phyloP scores from a whole-genome alignment of 2,113 vertebrate species.

The Fukomys damarensis region DNA sequence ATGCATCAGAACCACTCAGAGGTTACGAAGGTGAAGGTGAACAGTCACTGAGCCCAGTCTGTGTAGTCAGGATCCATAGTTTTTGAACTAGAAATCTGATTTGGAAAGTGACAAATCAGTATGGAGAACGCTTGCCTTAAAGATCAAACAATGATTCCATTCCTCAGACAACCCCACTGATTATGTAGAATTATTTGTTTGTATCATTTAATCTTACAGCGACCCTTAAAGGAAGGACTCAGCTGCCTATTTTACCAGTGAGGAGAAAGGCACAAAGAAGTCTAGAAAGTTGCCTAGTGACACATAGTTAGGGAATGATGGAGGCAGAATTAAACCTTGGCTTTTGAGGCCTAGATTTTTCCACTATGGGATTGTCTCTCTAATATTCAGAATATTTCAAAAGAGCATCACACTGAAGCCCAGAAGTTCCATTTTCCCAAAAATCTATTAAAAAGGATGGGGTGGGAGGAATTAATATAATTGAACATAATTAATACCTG shows the following conservation, averaged over 20 bases:
- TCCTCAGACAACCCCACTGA: background rate
- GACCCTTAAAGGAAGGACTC: background rate
- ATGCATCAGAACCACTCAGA: background rate
- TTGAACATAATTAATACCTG: background rate
- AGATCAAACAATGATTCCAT: background rate
- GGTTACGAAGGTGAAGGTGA: background rate
- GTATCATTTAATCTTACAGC: background rate
- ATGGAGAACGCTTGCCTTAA: background rate
- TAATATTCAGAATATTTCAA: background rate
- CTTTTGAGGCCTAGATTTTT: background rate
- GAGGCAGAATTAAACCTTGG: background rate
- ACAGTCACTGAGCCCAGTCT: background rate
- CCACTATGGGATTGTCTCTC: background rate
- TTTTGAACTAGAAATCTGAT: background rate
- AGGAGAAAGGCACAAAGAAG: background rate
- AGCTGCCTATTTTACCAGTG: background rate
- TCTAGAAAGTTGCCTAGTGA: background rate
- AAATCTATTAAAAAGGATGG: background rate
- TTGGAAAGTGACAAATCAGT: background rate
- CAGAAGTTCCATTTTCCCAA: constrained; percentile 10
- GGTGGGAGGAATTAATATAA: background rate
- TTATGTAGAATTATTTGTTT: background rate
- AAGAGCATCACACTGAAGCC: background rate
- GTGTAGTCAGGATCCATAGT: background rate
- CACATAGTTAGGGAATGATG: no score